Conservation (phyloP, 1,140 invertebrate genomes). For the Cydia pomonella region DNA sequence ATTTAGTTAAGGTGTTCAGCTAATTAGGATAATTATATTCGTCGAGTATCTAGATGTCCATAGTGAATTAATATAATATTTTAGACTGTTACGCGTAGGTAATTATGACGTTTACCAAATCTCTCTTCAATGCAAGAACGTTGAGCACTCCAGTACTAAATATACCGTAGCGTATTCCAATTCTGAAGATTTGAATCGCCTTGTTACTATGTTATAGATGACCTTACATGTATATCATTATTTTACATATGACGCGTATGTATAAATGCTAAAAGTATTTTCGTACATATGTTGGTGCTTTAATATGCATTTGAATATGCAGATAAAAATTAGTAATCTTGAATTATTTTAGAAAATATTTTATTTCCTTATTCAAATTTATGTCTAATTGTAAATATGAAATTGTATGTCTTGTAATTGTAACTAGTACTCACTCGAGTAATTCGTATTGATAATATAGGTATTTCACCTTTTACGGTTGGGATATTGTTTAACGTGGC, state of each 20-base stretch:
- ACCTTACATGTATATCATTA: slow-evolving; percentile 24
- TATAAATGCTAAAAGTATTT: slow-evolving; percentile 32
- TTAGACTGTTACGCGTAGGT: slow-evolving; percentile 49
- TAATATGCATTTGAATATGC: slow-evolving; percentile 27
- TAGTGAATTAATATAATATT: slow-evolving; percentile 57
- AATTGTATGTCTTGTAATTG: slow-evolving; percentile 19
- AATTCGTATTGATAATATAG: slow-evolving; percentile 21
- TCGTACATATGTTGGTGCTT: slow-evolving; percentile 32
- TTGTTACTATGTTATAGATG: slow-evolving; percentile 29
- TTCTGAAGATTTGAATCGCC: slow-evolving; percentile 19
- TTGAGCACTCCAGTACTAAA: slow-evolving; percentile 30
- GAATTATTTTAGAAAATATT: slow-evolving; percentile 33
- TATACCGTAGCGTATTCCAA: slow-evolving; percentile 6
- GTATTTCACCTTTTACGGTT: slow-evolving; percentile 26
- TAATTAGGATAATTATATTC: slow-evolving; percentile 57
- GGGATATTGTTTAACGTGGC: slow-evolving; percentile 41
- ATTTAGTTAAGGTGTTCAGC: slow-evolving; percentile 54
- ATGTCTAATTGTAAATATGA: slow-evolving; percentile 30
- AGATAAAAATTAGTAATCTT: slow-evolving; percentile 23
- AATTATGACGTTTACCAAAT: slow-evolving; percentile 72
- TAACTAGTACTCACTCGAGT: slow-evolving; percentile 21
- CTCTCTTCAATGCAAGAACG: slow-evolving; percentile 53
- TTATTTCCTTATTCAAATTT: slow-evolving; percentile 27
- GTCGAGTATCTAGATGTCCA: slow-evolving; percentile 54
- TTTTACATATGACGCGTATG: slow-evolving; percentile 30